Evolutionary conservation across 2,888 invertebrate genomes (phyloP).

Genomic region (Tuta absoluta): DNA sequence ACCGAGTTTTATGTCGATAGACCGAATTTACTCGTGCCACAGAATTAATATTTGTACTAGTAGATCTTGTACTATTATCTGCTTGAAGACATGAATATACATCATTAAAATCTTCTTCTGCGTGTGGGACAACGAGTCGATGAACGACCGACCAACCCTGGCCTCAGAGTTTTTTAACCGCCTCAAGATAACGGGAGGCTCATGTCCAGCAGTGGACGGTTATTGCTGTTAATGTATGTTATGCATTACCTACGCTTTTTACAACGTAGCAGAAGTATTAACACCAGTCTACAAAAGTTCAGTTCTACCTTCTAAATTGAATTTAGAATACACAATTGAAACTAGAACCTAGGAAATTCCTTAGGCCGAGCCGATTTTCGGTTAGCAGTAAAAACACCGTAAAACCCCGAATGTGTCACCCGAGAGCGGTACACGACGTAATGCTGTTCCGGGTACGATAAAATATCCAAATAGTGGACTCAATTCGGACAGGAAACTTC

Average conservation of each 20-base stretch:
- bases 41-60: too few species aligned
- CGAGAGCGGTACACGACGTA: conserved; percentile 26
- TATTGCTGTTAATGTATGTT: too few species aligned
- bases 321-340: conserved; percentile 44
- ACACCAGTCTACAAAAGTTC: not conserved
- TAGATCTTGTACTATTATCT: too few species aligned
- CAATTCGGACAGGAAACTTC: too few species aligned
- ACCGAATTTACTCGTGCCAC: too few species aligned
- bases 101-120: too few species aligned
- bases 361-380: conserved; percentile 37
- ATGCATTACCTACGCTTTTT: conserved; percentile 1
- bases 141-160: too few species aligned
- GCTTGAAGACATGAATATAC: too few species aligned
- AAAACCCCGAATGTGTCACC: conserved; percentile 49
- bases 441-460: conserved; percentile 34
- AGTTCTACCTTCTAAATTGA: conserved; percentile 29
- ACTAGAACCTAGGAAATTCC: conserved; percentile 30
- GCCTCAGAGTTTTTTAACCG: too few species aligned
- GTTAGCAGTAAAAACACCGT: conserved; percentile 59
- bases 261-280: not conserved
- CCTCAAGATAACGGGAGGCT: too few species aligned
- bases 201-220: too few species aligned
- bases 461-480: conserved; percentile 36
- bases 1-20: conserved; percentile 7
- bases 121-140: too few species aligned